Evolutionary conservation across 2,113 vertebrate species (phyloP), one percentile per base, ranked within the genome.

Genomic region (Bucco capensis): DNA sequence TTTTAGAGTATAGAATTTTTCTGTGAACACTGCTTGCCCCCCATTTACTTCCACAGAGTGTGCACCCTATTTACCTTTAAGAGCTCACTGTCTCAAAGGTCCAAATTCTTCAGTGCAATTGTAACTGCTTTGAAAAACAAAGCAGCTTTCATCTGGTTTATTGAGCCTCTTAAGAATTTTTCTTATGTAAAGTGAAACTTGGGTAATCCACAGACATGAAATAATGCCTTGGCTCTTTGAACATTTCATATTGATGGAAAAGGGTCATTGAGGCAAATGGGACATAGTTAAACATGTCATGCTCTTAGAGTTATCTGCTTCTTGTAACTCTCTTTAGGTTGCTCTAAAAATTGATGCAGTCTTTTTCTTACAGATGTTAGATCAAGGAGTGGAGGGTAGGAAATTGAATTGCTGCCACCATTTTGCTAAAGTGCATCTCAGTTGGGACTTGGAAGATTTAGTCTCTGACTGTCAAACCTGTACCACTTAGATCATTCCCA

Each of bases 51-150:
- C 49, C 3, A 0, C 49, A 40, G 5, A 10, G 21, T 30, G 25
- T 23, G 58, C 3, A 25, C 28, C 8, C 8, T 7, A 1, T 65
- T 88, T 83, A 25, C 10, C 17, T 90, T 74, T 80, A 58, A 81
- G 75, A 74, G 5, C 22, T 81, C 25, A 28, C 31, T 54, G 58
- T 72, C 49, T 75, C 86, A 88, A 83, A 91, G 86, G 80, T 74
- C 35, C 56, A 83, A 89, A 94, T 92, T 86, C 75, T 92, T 83
- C 44, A 46, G 30, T 23, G 38, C 28, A 86, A 67, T 47, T 77
- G 31, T 79, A 89, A 62, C 51, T 62, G n/a, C 22, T 90, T 73
- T 91, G 44, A 33, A 61, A 93, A 83, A 90, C 69, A 86, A 94
- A 90, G 57, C 56, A 92, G 53, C 49, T 25, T 90, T 94, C 53